Evolutionary conservation across 2,113 vertebrate species (phyloP).

Genomic region (Maccullochella peelii): DNA sequence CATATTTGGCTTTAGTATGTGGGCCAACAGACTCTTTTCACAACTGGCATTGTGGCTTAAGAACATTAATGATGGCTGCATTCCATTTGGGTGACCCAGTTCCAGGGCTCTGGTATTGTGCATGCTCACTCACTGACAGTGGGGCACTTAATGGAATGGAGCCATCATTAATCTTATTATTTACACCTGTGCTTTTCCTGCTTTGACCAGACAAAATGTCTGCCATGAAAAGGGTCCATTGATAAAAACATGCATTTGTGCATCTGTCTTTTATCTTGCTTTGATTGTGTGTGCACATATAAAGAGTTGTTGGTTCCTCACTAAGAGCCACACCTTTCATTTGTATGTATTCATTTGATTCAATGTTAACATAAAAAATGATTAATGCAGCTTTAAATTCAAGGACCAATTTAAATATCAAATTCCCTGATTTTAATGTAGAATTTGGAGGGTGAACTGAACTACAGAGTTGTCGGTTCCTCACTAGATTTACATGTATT

Average conservation of each 20-base stretch:
- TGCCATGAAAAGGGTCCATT: neutral
- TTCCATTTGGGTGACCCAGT: conserved; percentile 13
- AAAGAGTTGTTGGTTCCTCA: neutral
- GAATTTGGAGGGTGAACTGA: neutral
- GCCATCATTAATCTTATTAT: neutral
- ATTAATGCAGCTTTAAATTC: neutral
- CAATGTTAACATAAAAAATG: too few species aligned
- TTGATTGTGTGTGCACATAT: neutral
- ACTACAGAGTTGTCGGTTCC: neutral
- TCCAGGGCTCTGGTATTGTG: neutral
- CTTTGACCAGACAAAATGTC: neutral
- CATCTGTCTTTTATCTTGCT: neutral
- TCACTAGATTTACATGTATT: neutral
- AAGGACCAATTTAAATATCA: too few species aligned
- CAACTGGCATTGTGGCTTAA: neutral
- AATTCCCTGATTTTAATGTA: too few species aligned
- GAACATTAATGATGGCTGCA: conserved; percentile 13
- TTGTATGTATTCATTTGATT: neutral
- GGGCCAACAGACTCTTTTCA: neutral
- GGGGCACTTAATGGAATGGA: neutral
- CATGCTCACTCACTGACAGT: neutral
- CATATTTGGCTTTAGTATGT: neutral
- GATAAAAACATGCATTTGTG: neutral
- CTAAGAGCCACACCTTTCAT: neutral
- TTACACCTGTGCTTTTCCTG: neutral